Evolutionary conservation across 2,113 vertebrate genomes (phyloP).

Genomic region (Tyto alba): DNA sequence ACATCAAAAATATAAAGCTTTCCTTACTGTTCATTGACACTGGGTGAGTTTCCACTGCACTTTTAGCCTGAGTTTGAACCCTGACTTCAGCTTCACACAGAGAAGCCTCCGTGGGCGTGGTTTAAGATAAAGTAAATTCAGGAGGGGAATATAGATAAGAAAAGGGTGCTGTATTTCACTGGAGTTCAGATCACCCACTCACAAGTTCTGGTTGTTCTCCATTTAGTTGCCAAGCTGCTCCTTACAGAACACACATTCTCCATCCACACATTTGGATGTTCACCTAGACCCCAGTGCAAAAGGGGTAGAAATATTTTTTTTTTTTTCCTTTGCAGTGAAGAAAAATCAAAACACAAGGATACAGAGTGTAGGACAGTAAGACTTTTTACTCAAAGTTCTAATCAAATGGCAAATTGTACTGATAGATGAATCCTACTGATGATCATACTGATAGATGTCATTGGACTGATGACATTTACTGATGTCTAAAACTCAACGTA

Average conservation of each 20-base stretch:
- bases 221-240: not conserved
- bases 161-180: not conserved
- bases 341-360: not conserved
- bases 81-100: not conserved
- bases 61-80: constrained; percentile 13
- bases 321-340: not conserved
- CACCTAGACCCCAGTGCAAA: not conserved
- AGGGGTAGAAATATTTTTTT: not conserved
- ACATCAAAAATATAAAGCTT: not conserved
- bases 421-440: not conserved
- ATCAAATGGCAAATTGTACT: not conserved
- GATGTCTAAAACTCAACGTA: not conserved
- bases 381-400: not conserved
- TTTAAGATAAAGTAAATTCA: not conserved
- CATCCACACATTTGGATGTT: fast-evolving
- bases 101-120: not conserved
- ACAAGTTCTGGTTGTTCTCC: not conserved
- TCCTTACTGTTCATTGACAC: not conserved
- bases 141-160: not conserved
- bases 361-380: not conserved
- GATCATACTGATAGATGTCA: not conserved
- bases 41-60: not conserved
- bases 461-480: fast-evolving
- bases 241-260: not conserved
- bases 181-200: not conserved